phyloP scores from a whole-genome alignment of 30 jellyfish, hydroid and myxozoan genomes.

The Pelagia noctiluca region DNA sequence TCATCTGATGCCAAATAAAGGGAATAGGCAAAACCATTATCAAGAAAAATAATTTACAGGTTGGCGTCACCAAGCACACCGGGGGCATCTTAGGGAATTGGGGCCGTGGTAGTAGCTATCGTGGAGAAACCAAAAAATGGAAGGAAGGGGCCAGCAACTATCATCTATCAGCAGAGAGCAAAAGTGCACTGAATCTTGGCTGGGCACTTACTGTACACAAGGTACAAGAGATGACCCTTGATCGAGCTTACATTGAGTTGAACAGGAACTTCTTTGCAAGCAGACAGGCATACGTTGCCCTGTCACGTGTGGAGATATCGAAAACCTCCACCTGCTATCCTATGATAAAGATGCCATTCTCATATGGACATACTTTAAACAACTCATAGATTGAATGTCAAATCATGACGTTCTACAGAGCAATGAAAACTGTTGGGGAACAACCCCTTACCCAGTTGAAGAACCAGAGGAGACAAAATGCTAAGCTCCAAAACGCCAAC shows the following conservation, averaged over 20 bases:
- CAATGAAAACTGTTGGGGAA: not conserved
- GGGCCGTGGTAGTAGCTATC: no score
- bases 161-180: not conserved
- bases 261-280: constrained; percentile 12
- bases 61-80: no score
- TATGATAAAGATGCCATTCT: not conserved
- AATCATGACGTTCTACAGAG: not conserved
- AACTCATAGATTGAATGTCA: not conserved
- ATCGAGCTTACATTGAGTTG: not conserved
- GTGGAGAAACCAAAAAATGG: no score
- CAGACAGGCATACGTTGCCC: no score
- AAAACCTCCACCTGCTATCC: not conserved
- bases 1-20: no score
- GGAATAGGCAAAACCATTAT: no score
- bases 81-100: no score
- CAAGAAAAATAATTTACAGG: no score
- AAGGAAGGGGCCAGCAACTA: not conserved
- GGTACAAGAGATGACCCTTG: no score
- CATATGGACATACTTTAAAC: not conserved
- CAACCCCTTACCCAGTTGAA: not conserved
- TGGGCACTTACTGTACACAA: constrained; percentile 39
- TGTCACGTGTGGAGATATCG: not conserved
- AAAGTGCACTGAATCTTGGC: constrained; percentile 13
- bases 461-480: not conserved
- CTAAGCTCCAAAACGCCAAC: no score